Evolutionary conservation across 23 tunicate species (phyloP).

Genomic region (Pegea sp.): DNA sequence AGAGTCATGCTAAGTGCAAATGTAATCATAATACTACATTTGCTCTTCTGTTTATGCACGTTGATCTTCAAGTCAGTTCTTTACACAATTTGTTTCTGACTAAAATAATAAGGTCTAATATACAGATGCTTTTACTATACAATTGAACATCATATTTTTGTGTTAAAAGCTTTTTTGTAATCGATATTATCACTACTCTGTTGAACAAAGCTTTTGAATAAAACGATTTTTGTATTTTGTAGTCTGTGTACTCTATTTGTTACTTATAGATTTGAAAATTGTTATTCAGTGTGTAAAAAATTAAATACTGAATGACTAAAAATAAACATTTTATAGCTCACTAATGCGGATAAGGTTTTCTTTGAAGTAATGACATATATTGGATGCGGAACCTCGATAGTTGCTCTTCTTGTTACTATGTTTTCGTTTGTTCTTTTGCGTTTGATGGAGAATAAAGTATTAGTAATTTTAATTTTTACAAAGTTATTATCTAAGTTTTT

Average conservation of each 20-base stretch:
- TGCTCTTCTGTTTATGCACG: conserved; percentile 67
- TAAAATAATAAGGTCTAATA: too few relatives aligned
- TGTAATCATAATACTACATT: conserved; percentile 86
- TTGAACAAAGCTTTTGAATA: too few relatives aligned
- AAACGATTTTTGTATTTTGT: neutral
- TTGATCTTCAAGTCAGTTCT: conserved; percentile 30
- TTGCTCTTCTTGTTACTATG: conserved; percentile 57
- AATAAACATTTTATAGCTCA: conserved; percentile 11
- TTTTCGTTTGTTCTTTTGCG: conserved; percentile 24
- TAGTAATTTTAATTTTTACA: neutral
- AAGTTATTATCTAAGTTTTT: neutral
- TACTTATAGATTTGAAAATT: neutral
- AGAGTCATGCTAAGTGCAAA: conserved; percentile 44
- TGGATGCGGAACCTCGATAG: conserved; percentile 79
- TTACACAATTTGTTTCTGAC: too few relatives aligned
- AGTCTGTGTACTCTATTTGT: neutral
- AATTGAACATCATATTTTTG: too few relatives aligned
- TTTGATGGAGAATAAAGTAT: conserved; percentile 29
- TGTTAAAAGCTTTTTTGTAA: neutral
- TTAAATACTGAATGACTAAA: neutral
- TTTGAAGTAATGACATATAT: conserved; percentile 63
- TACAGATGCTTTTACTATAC: too few relatives aligned
- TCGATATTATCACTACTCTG: too few relatives aligned
- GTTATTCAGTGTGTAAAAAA: too few relatives aligned
- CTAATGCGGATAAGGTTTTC: conserved; percentile 16